phyloP scores from a whole-genome alignment of 2,113 vertebrate species.

The Perca fluviatilis region DNA sequence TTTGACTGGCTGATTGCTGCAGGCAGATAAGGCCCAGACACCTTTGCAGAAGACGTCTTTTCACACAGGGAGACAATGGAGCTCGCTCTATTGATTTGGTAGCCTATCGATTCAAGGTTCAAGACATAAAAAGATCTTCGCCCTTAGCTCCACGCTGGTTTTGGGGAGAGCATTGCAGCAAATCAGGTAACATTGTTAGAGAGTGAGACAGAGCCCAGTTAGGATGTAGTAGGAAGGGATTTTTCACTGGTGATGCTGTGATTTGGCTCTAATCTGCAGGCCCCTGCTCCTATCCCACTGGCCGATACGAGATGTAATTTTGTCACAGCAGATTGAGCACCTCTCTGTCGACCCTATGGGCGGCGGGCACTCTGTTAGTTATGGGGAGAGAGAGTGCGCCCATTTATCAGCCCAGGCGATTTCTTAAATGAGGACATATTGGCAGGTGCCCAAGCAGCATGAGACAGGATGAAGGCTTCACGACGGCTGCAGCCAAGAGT shows the following conservation, averaged over 20 bases:
- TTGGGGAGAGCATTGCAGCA: slow-evolving; percentile 42
- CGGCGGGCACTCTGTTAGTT: slow-evolving; percentile 56
- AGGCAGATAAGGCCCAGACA: slow-evolving; percentile 36
- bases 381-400: slow-evolving; percentile 42
- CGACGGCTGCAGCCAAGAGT: slow-evolving; percentile 12
- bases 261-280: slow-evolving; percentile 44
- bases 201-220: slow-evolving; percentile 45
- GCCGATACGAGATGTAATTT: slow-evolving; percentile 52
- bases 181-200: slow-evolving; percentile 53
- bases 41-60: slow-evolving; percentile 30
- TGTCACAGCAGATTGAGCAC: slow-evolving; percentile 61
- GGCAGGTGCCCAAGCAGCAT: slow-evolving; percentile 58
- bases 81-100: slow-evolving; percentile 52
- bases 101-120: slow-evolving; percentile 55
- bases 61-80: slow-evolving; percentile 50
- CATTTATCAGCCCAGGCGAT: slow-evolving; percentile 55
- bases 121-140: slow-evolving; percentile 47
- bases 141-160: slow-evolving; percentile 37
- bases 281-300: slow-evolving; percentile 28
- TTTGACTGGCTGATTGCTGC: slow-evolving; percentile 34
- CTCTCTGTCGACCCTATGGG: slow-evolving; percentile 47
- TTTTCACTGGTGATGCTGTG: slow-evolving; percentile 21
- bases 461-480: slow-evolving; percentile 13
- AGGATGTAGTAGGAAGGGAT: slow-evolving; percentile 29
- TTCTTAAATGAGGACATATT: slow-evolving; percentile 67